These are phyloP conservation scores for Caenorhabditis imperialis DNA, from an alignment of 2,888 invertebrate species.

Conservation along the genomic window DNA sequence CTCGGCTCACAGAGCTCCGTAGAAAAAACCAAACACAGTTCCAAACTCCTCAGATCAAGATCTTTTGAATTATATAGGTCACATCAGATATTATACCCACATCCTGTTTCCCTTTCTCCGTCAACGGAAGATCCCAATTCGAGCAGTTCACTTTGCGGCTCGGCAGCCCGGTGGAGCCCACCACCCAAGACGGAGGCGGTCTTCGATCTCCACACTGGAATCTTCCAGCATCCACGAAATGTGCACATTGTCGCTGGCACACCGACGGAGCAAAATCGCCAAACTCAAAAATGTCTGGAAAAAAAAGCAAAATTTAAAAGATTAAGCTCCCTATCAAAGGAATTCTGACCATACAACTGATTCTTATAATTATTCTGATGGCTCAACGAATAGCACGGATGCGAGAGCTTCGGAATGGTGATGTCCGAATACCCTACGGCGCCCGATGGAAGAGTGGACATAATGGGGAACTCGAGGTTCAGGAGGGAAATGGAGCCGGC, in stretches of 20 bases:
- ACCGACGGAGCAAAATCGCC: constrained; percentile 22
- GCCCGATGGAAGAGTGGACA: constrained; percentile 11
- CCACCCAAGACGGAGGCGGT: constrained; percentile 31
- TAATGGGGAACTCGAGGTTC: constrained; percentile 34
- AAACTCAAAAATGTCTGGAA: constrained; percentile 31
- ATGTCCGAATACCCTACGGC: constrained; percentile 1
- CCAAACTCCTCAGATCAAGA: too few species aligned
- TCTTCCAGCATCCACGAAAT: constrained; percentile 38
- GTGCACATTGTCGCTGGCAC: constrained; percentile 36
- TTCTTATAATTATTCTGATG: constrained; percentile 39
- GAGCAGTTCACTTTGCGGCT: constrained; percentile 53
- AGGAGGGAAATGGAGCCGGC: constrained; percentile 10
- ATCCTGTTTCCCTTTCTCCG: constrained; percentile 38
- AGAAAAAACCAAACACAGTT: too few species aligned
- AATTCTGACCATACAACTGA: constrained; percentile 26
- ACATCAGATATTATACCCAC: too few species aligned
- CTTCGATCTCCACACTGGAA: constrained; percentile 44
- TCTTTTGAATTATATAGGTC: too few species aligned
- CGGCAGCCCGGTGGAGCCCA: neutral
- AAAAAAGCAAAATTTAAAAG: neutral
- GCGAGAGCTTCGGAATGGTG: constrained; percentile 16
- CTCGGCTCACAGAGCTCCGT: too few species aligned
- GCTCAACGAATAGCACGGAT: constrained; percentile 46
- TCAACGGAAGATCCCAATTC: constrained; percentile 48
- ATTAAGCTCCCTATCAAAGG: too few species aligned